Percentiles rank a stretch among this genome's conserved stretches.
These are phyloP conservation scores for Okapia johnstoni DNA, from an alignment of 2,113 vertebrate species.

Conservation along the genomic window DNA sequence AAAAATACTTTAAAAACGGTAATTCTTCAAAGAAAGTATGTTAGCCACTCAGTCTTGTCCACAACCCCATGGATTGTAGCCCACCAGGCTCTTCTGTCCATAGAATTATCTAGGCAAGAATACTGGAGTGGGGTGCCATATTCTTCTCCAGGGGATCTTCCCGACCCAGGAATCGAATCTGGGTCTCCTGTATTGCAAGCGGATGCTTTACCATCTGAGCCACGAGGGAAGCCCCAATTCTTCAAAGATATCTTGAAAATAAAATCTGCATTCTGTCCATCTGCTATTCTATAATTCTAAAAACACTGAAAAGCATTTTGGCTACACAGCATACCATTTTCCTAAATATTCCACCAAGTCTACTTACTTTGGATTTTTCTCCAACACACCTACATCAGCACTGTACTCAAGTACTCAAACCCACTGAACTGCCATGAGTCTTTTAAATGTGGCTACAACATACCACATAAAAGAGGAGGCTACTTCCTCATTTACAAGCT, in stretches of 20 bases:
- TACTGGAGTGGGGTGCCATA: neutral
- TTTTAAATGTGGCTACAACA: neutral
- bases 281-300: constrained; percentile 19
- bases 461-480: neutral
- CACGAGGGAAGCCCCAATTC: neutral
- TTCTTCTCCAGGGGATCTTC: neutral
- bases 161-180: neutral
- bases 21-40: neutral
- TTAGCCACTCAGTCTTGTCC: neutral
- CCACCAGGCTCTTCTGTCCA: neutral
- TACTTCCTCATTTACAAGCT: neutral
- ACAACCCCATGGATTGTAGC: neutral
- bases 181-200: neutral
- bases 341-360: neutral
- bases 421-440: neutral
- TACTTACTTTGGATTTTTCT: constrained; percentile 46
- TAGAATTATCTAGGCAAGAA: neutral
- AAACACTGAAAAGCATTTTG: neutral
- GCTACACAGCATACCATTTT: neutral
- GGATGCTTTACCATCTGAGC: neutral
- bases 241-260: constrained; percentile 36
- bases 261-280: neutral
- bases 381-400: neutral
- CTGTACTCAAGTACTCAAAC: neutral
- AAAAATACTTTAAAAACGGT: neutral